These are phyloP conservation scores for Amphiprion percula DNA, from an alignment of 2,113 vertebrate genomes.

Conservation along the genomic window DNA sequence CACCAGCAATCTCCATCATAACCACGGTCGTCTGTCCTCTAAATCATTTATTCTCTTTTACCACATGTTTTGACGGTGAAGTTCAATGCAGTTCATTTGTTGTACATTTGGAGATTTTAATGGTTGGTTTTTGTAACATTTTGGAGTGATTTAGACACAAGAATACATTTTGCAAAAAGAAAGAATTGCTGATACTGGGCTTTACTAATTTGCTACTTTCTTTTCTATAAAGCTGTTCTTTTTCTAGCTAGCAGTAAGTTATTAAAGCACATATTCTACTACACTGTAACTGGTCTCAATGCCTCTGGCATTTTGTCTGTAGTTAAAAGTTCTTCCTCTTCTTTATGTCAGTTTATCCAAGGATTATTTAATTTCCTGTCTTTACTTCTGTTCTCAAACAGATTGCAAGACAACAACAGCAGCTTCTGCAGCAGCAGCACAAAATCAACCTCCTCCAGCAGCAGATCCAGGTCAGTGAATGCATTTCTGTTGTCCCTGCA, in stretches of 20 bases:
- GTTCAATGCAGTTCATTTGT: slow-evolving; percentile 18
- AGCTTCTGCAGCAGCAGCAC: slow-evolving; percentile 99
- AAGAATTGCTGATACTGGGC: neutral
- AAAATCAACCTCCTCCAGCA: slow-evolving; percentile 99
- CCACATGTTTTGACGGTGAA: slow-evolving; percentile 12
- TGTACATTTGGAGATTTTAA: slow-evolving; percentile 13
- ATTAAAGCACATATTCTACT: neutral
- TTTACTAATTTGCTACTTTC: too few species aligned
- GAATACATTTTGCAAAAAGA: neutral
- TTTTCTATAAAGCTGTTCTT: neutral
- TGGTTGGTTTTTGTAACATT: neutral
- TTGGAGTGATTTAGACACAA: neutral
- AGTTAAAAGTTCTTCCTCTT: neutral
- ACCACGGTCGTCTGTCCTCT: slow-evolving; percentile 55
- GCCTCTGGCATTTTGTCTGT: neutral
- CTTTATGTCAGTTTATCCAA: neutral
- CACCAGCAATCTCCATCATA: slow-evolving; percentile 50
- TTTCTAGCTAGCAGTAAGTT: neutral
- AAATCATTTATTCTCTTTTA: slow-evolving; percentile 54
- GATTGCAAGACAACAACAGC: slow-evolving; percentile 99
- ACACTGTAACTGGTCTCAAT: neutral
- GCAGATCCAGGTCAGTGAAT: slow-evolving; percentile 98
- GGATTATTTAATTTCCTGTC: slow-evolving; percentile 3
- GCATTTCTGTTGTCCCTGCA: slow-evolving; percentile 54
- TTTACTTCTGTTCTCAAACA: slow-evolving; percentile 75